A percentile compares a stretch with the other conserved stretches of the same genome.
phyloP scores from a whole-genome alignment of 2,888 invertebrate species.

The Lymantria dispar region DNA sequence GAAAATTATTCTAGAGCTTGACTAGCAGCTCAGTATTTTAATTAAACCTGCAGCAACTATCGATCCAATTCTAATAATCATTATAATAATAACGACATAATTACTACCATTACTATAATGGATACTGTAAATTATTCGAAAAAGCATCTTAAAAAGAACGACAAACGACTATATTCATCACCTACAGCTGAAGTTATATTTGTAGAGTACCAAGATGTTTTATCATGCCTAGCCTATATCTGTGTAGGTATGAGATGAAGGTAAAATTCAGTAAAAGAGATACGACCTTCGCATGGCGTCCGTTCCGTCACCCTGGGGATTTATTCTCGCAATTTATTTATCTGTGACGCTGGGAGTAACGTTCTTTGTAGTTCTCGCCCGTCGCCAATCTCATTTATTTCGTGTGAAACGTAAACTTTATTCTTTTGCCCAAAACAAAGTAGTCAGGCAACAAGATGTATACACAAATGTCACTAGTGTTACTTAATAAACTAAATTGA shows the following conservation, averaged over 20 bases:
- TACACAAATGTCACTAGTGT: constrained; percentile 29
- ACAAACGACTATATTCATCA: too few species aligned
- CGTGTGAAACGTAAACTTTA: constrained; percentile 31
- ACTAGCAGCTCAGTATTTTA: too few species aligned
- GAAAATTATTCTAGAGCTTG: too few species aligned
- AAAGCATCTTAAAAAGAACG: too few species aligned
- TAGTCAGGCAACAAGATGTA: constrained; percentile 40
- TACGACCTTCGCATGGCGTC: constrained; percentile 20
- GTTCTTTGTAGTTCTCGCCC: constrained; percentile 37
- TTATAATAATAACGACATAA: too few species aligned
- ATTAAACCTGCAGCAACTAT: too few species aligned
- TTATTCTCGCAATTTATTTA: constrained; percentile 51
- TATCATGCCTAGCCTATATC: background rate
- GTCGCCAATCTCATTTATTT: constrained; percentile 41
- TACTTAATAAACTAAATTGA: background rate
- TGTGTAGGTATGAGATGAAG: constrained; percentile 4
- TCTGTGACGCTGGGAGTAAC: constrained; percentile 38
- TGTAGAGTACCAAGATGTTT: too few species aligned
- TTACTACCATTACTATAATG: too few species aligned
- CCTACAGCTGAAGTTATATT: too few species aligned
- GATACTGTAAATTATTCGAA: too few species aligned
- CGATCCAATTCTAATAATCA: too few species aligned
- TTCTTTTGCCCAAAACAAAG: constrained; percentile 30
- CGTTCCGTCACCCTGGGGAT: constrained; percentile 33
- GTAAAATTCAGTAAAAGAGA: constrained; percentile 1